Evolutionary conservation across 2,797 vertebrate species (phyloP), one percentile per base, ranked within the genome.

Genomic region (Leontopithecus rosalia): DNA sequence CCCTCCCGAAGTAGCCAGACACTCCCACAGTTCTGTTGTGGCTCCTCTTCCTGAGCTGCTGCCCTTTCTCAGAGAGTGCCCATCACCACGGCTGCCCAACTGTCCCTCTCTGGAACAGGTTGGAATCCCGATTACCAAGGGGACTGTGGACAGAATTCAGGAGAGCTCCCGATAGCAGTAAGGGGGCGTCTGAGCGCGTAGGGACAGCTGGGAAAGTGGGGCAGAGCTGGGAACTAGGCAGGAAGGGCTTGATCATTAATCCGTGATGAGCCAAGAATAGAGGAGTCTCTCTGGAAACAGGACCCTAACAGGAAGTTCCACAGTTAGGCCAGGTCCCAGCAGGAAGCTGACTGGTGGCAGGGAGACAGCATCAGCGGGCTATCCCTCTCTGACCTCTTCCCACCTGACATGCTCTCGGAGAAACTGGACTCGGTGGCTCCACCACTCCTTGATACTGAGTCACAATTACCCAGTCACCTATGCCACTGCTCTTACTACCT

Each of bases 401-500:
- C 79, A 73, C 58, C 30, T 24, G 33, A 70, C 19, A 7, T 2
- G 7, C 41, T 75, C 58, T 91, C 4, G 3, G 87, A 89, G 70
- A 76, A 48, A 0, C 7, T 41, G 15, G 22, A 24, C 28, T 41
- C 28, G 19, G 7, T 5, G 28, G 26, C 36, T 48, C 55, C 28
- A n/a, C 43, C 7, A 33, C 52, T 24, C 19, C 72, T 79, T 61
- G 83, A 88, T 11, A 14, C 36, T 5, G 20, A 83, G 77, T 41
- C 85, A n/a, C 73, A n/a, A 13, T 41, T 28, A 70, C 48, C 13
- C 55, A 58, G 6, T 20, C 0, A n/a, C 22, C 64, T 58, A 20
- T 2, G 13, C 0, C 0, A 33, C 0, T 2, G 80, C 4, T 43
- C 33, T 7, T 6, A 77, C 58, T 39, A 36, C 36, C 43, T 2